Base-by-base conservation (phyloP, 2,113 vertebrate species). In the Callorhinus ursinus region DNA sequence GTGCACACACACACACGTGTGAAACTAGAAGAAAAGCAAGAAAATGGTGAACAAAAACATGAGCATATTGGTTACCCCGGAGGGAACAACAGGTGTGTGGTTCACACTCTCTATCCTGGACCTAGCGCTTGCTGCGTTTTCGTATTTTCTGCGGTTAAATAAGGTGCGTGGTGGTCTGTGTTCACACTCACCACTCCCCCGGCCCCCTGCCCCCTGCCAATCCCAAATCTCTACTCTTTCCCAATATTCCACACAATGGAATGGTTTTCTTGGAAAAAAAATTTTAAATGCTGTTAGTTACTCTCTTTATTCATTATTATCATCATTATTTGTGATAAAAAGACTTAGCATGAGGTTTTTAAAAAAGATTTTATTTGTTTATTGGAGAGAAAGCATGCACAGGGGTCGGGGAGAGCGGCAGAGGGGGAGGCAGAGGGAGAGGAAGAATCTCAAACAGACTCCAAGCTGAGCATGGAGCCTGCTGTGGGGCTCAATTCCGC, bases 31-130 rank as follows among this genome's bases (percentile, higher is more conserved):
- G 63, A 31, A 83, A 63, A 63, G 22, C 28, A 61, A 55, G 67
- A 24, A 65, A 36, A 67, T n/a, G 49, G 81, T 82, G 18, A 63
- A 8, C 12, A 21, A 12, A 53, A 83, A 31, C 8, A 10, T 46
- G 49, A 7, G 57, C 22, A 5, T 24, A 39, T 18, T 14, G 31
- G 14, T 24, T 16, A 18, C 51, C 18, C 55, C 1, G 24, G 82
- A 15, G 74, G 22, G 6, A 21, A 53, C 39, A 49, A 31, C 4
- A 1, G 14, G 8, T 51, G 36, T 39, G 76, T 33, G 19, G 3
- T 5, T 28, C 18, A 4, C 2, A 24, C 22, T 1, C 22, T 1
- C 36, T 11, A 22, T 8, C 7, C 39, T 11, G 42, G 24, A 4
- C 22, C 5, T 1, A 0, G 67, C 1, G 15, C 39, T 28, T 7